These are phyloP conservation scores for Argyra leucocephala DNA, from an alignment of 2,888 invertebrate species.

Conservation along the genomic window DNA sequence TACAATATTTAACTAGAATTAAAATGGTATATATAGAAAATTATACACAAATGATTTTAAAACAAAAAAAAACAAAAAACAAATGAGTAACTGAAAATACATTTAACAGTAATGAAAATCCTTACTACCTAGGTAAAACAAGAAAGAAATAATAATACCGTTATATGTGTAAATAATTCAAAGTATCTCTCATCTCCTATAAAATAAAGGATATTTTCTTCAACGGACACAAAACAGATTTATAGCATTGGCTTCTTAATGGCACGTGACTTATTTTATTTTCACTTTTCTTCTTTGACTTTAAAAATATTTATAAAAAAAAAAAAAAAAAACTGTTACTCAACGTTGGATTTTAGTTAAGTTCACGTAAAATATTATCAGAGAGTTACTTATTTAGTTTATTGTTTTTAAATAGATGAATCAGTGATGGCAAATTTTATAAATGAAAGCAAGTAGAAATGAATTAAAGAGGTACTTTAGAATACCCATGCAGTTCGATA, in stretches of 20 bases:
- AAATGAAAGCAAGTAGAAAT: too few species aligned
- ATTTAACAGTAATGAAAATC: background rate
- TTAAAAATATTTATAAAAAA: too few species aligned
- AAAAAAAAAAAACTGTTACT: too few species aligned
- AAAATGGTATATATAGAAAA: background rate
- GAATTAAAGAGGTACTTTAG: too few species aligned
- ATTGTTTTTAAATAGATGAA: too few species aligned
- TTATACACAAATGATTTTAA: background rate
- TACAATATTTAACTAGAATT: background rate
- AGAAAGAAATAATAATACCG: too few species aligned
- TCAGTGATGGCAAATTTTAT: too few species aligned
- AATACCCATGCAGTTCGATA: too few species aligned
- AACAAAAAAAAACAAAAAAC: too few species aligned
- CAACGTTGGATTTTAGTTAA: background rate
- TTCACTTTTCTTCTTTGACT: background rate
- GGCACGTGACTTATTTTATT: background rate
- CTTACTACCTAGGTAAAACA: background rate
- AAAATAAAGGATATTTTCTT: slow-evolving; percentile 3
- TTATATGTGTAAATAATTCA: background rate
- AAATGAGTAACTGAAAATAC: too few species aligned
- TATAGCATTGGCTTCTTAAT: slow-evolving; percentile 1
- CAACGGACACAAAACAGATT: slow-evolving; percentile 1
- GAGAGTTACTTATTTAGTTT: too few species aligned
- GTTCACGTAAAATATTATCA: background rate
- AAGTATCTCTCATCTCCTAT: background rate